Evolutionary conservation across 2,797 vertebrate genomes (phyloP).

Genomic region (Phalanger gymnotis): DNA sequence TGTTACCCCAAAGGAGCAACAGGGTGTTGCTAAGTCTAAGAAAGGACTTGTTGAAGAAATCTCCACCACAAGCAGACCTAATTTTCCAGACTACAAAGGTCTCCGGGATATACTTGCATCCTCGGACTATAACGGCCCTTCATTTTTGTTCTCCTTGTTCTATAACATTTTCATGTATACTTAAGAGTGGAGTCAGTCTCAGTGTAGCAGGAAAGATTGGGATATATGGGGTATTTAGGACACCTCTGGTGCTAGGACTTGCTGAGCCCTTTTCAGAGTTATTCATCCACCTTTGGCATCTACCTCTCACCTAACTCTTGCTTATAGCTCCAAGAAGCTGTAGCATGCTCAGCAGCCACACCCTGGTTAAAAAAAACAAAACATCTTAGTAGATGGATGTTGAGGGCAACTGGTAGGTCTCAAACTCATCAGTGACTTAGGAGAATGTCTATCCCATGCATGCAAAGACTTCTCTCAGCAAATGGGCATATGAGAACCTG

Average conservation of each 20-base stretch:
- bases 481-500: not conserved
- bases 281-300: not conserved
- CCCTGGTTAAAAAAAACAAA: not conserved
- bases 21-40: not conserved
- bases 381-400: not conserved
- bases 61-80: not conserved
- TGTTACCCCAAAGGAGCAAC: not conserved
- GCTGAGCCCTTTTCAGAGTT: not conserved
- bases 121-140: not conserved
- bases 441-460: not conserved
- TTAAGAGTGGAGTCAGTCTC: not conserved
- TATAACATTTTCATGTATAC: not conserved
- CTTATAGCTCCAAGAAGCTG: not conserved
- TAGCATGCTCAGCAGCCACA: not conserved
- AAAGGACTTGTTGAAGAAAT: not conserved
- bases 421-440: not conserved
- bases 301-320: not conserved
- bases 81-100: not conserved
- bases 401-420: not conserved
- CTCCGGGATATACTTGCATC: not conserved
- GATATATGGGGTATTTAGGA: not conserved
- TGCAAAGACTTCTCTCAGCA: not conserved
- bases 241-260: not conserved
- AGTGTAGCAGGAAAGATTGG: not conserved
- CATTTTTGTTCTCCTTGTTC: not conserved